Evolutionary conservation across 2,113 vertebrate genomes (phyloP), one percentile per base, ranked within the genome.

Genomic region (Ciconia boyciana): DNA sequence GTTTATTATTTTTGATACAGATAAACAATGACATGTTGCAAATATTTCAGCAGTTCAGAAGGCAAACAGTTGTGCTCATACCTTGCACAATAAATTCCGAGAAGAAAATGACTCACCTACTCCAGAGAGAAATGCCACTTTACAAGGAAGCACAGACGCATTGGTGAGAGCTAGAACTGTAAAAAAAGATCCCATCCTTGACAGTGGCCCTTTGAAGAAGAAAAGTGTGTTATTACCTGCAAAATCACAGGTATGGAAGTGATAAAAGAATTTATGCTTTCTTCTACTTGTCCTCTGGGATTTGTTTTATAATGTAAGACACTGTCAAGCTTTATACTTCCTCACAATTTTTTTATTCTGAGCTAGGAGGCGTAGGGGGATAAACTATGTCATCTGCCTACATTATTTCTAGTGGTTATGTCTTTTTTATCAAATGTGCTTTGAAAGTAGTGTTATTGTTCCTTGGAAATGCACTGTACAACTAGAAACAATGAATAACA

Each of bases 91-190:
- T 62, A 80, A 95, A 78, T 84, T 74, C 78, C 62, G 2, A 76
- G 81, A 86, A 60, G 81, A 71, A 49, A 79, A 76, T 16, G 64
- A 48, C n/a, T 41, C 62, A 11, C 87, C 78, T 54, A 36, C 71
- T n/a, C 48, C 94, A 39, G 96, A 94, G 66, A 95, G 96, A 82
- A 94, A 87, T 69, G 92, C 94, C 25, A 31, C 96, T 95, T 96
- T 96, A n/a, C 96, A 58, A 55, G 89, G 87, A 41, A 96, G 92
- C 13, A 46, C 95, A 48, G 94, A 98, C 82, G 95, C 87, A 25
- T 46, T 97, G 12, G 32, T 93, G 90, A 97, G 96, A 91, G 84
- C 97, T 72, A 94, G 97, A 94, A 95, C 96, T 91, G 93, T 94
- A 21, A 96, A 81, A 77, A 96, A 93, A 39, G 16, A 79, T 26